Conservation (phyloP, 2,888 invertebrate species). For the Lithodes maja region DNA sequence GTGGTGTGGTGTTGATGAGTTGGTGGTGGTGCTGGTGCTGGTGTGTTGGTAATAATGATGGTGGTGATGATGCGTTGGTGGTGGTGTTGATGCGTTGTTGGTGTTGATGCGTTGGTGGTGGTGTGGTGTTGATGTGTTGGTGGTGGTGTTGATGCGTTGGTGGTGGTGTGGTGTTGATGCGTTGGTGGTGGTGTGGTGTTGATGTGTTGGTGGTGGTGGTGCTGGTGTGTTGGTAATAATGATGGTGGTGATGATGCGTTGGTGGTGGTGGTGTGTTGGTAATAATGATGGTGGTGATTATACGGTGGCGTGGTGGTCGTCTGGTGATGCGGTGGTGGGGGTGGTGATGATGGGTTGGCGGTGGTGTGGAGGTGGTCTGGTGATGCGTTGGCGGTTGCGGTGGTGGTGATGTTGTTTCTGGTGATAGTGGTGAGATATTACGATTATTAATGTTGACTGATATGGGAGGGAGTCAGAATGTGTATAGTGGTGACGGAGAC, state of each 20-base stretch:
- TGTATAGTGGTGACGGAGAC: not conserved
- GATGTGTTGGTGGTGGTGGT: not conserved
- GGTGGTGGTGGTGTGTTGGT: constrained; percentile 7
- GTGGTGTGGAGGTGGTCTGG: not conserved
- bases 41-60: not conserved
- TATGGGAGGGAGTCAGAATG: not conserved
- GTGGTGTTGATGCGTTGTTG: too few species aligned
- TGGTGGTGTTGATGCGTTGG: constrained; percentile 22
- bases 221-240: not conserved
- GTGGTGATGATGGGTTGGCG: constrained; percentile 2
- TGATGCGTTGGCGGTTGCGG: not conserved
- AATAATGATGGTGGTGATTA: not conserved
- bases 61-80: constrained; percentile 13
- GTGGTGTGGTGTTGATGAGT: not conserved
- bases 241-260: constrained; percentile 14
- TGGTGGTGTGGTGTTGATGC: constrained; percentile 34
- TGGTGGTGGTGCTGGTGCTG: not conserved
- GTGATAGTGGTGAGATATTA: not conserved
- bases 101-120: constrained; percentile 14
- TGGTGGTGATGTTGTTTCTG: not conserved
- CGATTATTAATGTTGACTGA: too few species aligned
- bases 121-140: not conserved
- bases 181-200: not conserved
- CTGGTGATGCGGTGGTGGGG: not conserved
- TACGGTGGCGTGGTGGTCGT: not conserved